Evolutionary conservation across 2,113 vertebrate species (phyloP).

Genomic region (Apteryx owenii): DNA sequence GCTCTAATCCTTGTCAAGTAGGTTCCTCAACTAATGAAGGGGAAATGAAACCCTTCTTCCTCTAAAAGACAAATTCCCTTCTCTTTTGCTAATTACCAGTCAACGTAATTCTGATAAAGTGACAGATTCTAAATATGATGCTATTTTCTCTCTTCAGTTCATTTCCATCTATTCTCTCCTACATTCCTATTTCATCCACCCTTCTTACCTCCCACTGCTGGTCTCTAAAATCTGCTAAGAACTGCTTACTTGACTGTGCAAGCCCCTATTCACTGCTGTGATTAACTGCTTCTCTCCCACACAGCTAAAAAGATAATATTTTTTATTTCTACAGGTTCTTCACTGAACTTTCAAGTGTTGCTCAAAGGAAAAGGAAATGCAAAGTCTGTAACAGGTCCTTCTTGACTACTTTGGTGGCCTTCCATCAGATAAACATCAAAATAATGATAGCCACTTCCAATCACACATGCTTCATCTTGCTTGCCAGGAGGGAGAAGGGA

Average conservation of each 20-base stretch:
- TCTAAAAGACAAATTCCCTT: constrained; percentile 1
- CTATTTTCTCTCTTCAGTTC: neutral
- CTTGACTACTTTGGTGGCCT: neutral
- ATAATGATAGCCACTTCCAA: constrained; percentile 1
- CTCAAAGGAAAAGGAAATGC: neutral
- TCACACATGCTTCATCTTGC: neutral
- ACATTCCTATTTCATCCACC: neutral
- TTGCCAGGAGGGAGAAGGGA: neutral
- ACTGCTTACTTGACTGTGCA: neutral
- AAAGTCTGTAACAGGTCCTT: neutral
- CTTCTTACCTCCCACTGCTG: neutral
- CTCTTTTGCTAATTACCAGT: constrained; percentile 29
- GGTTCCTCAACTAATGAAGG: constrained; percentile 15
- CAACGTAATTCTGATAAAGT: neutral
- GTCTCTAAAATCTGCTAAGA: constrained; percentile 3
- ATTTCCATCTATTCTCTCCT: neutral
- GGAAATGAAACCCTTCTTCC: constrained; percentile 31
- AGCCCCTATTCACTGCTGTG: neutral
- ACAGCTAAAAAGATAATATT: neutral
- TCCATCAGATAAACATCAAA: neutral
- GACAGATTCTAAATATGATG: constrained; percentile 5
- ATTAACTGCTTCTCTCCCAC: constrained; percentile 21
- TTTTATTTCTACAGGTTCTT: constrained; percentile 1
- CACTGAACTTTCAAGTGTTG: neutral
- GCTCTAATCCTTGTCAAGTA: constrained; percentile 15